Conservation (phyloP, 2,797 vertebrate species). For the Hirundo rustica region DNA sequence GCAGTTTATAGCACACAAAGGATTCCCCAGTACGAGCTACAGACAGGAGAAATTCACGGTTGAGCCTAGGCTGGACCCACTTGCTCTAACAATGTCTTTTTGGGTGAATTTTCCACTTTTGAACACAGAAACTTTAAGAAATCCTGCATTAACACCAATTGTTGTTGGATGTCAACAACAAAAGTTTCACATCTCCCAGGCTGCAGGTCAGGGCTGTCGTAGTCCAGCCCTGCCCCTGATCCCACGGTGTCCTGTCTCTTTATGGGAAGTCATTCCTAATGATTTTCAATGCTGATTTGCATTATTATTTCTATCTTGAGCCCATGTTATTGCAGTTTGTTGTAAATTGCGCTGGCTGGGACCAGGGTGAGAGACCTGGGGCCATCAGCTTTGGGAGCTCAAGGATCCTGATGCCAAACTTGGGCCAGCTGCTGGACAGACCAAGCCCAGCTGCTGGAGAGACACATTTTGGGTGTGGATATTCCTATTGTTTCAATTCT, state of each 20-base stretch:
- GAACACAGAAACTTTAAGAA: neutral
- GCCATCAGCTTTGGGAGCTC: neutral
- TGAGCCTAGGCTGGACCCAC: neutral
- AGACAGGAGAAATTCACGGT: neutral
- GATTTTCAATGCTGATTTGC: neutral
- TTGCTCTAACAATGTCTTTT: neutral
- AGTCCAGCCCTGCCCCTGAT: no score
- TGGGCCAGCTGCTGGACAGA: accelerated
- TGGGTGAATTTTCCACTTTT: neutral
- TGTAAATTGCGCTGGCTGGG: neutral
- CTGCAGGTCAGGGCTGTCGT: neutral
- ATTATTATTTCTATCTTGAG: neutral
- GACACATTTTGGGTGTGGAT: neutral
- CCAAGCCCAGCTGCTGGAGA: neutral
- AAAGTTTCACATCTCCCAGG: neutral
- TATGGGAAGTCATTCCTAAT: neutral
- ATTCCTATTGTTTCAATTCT: no score
- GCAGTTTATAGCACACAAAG: neutral
- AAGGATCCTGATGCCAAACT: neutral
- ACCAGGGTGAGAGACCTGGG: neutral
- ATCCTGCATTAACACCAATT: neutral
- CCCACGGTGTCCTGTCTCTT: neutral
- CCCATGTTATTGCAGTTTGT: neutral
- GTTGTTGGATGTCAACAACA: neutral
- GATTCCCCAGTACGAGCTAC: neutral